phyloP scores from a whole-genome alignment of 2,888 invertebrate species.

The Eilema depressum region DNA sequence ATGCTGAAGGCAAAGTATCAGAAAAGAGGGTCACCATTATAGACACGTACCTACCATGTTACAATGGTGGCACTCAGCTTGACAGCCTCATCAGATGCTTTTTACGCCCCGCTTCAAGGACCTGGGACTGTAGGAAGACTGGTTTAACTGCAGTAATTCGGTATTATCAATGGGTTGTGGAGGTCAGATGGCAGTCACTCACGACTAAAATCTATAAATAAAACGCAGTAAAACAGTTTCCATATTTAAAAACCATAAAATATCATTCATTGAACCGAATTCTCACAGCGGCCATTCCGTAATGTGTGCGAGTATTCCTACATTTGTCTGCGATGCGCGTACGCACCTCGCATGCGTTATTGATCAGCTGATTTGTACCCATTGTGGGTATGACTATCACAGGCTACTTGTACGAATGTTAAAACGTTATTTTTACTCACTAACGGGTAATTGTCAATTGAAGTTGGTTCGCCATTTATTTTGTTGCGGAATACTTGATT shows the following conservation, averaged over 20 bases:
- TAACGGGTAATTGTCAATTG: neutral
- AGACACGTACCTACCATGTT: too few relatives aligned
- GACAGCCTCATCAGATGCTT: too few relatives aligned
- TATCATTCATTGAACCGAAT: constrained; percentile 1
- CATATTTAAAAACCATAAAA: neutral
- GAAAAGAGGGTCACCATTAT: too few relatives aligned
- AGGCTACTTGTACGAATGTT: constrained; percentile 7
- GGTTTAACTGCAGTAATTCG: too few relatives aligned
- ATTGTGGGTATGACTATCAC: constrained; percentile 9
- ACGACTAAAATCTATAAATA: too few relatives aligned
- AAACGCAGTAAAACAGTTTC: neutral
- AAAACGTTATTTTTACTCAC: neutral
- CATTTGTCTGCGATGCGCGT: constrained; percentile 36
- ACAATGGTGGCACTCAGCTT: too few relatives aligned
- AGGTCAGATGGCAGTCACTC: too few relatives aligned
- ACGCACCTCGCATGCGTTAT: constrained; percentile 31
- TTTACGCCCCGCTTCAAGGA: too few relatives aligned
- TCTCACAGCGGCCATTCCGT: constrained; percentile 33
- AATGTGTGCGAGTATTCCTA: neutral
- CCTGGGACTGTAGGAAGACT: too few relatives aligned
- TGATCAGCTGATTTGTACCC: constrained; percentile 46
- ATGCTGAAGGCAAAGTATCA: too few relatives aligned
- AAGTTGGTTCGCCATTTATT: neutral
- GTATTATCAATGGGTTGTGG: too few relatives aligned
- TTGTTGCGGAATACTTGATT: neutral